These are phyloP conservation scores for Pimpla rufipes DNA, from an alignment of 2,888 invertebrate genomes.

Conservation along the genomic window DNA sequence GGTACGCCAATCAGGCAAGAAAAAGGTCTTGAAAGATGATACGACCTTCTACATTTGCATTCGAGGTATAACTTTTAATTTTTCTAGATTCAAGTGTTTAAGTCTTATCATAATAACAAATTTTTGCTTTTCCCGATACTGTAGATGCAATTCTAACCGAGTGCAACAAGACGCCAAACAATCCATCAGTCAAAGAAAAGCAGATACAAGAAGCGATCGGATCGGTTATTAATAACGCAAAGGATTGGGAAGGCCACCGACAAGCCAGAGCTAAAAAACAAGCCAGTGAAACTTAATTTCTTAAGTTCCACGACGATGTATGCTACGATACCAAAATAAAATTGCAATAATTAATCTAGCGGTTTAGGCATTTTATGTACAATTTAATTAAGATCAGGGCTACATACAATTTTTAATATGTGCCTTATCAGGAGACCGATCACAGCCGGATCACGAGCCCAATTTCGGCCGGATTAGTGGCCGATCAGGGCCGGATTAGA, in stretches of 20 bases:
- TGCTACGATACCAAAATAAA: slow-evolving; percentile 1
- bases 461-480: neutral
- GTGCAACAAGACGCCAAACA: slow-evolving; percentile 8
- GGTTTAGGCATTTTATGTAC: neutral
- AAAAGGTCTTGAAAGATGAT: neutral
- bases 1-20: slow-evolving; percentile 21
- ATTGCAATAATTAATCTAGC: neutral
- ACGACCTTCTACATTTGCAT: slow-evolving; percentile 29
- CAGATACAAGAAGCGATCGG: slow-evolving; percentile 13
- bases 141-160: slow-evolving; percentile 30
- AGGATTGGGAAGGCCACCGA: too few species aligned
- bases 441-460: slow-evolving; percentile 10
- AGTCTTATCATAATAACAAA: slow-evolving; percentile 5
- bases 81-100: slow-evolving; percentile 12
- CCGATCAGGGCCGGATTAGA: slow-evolving; percentile 20
- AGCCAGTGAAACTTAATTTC: neutral
- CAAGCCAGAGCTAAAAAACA: slow-evolving; percentile 20
- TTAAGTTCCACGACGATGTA: neutral
- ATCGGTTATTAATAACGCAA: slow-evolving; percentile 20
- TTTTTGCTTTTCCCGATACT: neutral
- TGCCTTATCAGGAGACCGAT: slow-evolving; percentile 1
- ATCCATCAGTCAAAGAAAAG: slow-evolving; percentile 20
- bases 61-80: slow-evolving; percentile 9
- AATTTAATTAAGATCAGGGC: slow-evolving; percentile 2
- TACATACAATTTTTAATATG: neutral